Percentiles rank a stretch among this genome's conserved stretches.
Conservation (phyloP, 1,140 invertebrate genomes). For the Geopemphigus sp. region DNA sequence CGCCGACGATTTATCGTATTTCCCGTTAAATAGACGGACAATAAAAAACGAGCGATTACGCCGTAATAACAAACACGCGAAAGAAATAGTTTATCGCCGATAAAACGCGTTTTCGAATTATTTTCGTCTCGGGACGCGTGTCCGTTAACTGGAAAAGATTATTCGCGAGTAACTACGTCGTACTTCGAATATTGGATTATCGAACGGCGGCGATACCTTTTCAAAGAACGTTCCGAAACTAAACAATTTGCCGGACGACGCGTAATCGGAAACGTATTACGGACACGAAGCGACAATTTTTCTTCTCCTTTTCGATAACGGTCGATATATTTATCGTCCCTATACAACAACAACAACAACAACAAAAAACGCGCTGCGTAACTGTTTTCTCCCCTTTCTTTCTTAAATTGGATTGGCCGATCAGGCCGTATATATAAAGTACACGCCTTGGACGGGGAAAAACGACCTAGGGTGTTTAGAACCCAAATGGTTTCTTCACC, state of each 20-base stretch:
- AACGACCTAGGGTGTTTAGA: slow-evolving; percentile 23
- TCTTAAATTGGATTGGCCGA: slow-evolving; percentile 40
- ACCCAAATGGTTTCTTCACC: neutral
- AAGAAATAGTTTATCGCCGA: too few species aligned
- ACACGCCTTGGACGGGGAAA: neutral
- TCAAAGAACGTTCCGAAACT: neutral
- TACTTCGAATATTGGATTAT: too few species aligned
- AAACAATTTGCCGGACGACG: neutral
- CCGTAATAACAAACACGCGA: too few species aligned
- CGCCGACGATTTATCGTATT: neutral
- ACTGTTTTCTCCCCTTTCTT: slow-evolving; percentile 16
- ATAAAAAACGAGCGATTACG: neutral
- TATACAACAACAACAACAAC: too few species aligned
- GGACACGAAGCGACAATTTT: neutral
- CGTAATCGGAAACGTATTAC: slow-evolving; percentile 1
- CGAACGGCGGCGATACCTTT: too few species aligned
- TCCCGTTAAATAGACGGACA: neutral
- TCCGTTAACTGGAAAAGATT: too few species aligned
- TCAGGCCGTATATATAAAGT: neutral
- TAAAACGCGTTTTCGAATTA: too few species aligned
- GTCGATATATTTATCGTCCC: slow-evolving; percentile 36
- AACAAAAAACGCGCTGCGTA: slow-evolving; percentile 8
- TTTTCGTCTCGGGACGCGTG: too few species aligned
- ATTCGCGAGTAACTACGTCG: too few species aligned
- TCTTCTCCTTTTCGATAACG: neutral